A percentile compares a stretch with the other conserved stretches of the same genome.
Conservation (phyloP, 2,888 invertebrate genomes). For the Cantharis flavilabris region DNA sequence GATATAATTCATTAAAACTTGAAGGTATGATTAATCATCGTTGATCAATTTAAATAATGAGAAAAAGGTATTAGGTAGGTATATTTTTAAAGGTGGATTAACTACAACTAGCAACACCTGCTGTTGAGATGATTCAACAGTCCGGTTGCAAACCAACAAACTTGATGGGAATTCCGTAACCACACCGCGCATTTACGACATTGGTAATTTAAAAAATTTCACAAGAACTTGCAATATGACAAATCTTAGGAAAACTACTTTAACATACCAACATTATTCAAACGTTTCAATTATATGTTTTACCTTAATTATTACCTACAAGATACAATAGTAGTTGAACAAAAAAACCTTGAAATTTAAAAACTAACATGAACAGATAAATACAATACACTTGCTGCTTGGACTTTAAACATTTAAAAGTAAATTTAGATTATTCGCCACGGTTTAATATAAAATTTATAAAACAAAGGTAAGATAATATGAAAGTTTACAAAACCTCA, state of each 20-base stretch:
- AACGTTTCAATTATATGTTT: neutral
- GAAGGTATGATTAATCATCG: slow-evolving; percentile 18
- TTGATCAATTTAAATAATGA: neutral
- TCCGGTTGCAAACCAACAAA: slow-evolving; percentile 6
- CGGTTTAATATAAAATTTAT: neutral
- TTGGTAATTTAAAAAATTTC: neutral
- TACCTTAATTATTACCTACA: neutral
- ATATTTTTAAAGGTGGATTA: neutral
- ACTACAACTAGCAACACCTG: slow-evolving; percentile 3
- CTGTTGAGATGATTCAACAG: neutral
- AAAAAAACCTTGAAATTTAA: neutral
- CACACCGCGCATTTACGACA: neutral
- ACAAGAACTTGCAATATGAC: neutral
- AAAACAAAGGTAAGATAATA: neutral
- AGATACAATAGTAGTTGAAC: neutral
- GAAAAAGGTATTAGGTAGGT: neutral
- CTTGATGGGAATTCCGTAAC: slow-evolving; percentile 5
- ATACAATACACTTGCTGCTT: neutral
- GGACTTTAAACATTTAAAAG: neutral
- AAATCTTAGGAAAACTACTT: neutral
- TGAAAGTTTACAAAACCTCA: neutral
- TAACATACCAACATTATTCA: neutral
- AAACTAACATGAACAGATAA: neutral
- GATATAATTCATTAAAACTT: slow-evolving; percentile 6
- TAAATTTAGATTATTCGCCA: neutral